Base-by-base conservation (phyloP, 2,888 invertebrate species). In the Danaus chrysippus region DNA sequence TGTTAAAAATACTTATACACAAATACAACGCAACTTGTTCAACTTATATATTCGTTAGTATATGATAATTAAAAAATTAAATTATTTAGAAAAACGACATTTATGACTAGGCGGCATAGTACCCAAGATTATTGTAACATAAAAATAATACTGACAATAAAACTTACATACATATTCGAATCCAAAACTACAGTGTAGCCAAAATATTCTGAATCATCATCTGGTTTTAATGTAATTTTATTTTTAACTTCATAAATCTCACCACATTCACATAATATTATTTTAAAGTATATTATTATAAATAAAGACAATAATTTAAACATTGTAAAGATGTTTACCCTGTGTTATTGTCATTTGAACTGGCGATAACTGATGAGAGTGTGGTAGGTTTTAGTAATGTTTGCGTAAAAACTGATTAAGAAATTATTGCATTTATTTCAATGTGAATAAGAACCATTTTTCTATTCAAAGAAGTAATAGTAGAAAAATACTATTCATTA, bases 241-340 rank as follows among this genome's bases (percentile, higher is more conserved):
- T 81, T 81, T 10, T 79, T 79, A 49, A 77, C 81, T 54, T 87
- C 84, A 68, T 75, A 87, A 34, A 87, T 72, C 13, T 73, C 77
- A 67, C 68, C 71, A 46, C 66, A 53, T 5, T 49, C 56, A 56
- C 59, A 53, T 15, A 62, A 59, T 49, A 59, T 19, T 42, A 59
- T 1, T 46, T 53, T 61, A 42, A 56, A 11, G 1, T 41, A 1
- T 15, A 64, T 43, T 42, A 61, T 42, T 34, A 55, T 58, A 63
- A 54, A 44, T 12, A 15, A 56, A 3, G 61, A 2, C 52, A 61
- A 17, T 49, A 49, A 17, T 17, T 17, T 49, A 49, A 15, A 49
- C 49, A 49, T 49, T 49, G 5, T 49, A 17, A 49, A 17, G n/a
- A 34, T 34, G 23, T 34, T 49, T 17, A 9, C 17, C 11, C 9